Evolutionary conservation across 1,140 invertebrate genomes (phyloP).

Genomic region (Plectus sambesii): DNA sequence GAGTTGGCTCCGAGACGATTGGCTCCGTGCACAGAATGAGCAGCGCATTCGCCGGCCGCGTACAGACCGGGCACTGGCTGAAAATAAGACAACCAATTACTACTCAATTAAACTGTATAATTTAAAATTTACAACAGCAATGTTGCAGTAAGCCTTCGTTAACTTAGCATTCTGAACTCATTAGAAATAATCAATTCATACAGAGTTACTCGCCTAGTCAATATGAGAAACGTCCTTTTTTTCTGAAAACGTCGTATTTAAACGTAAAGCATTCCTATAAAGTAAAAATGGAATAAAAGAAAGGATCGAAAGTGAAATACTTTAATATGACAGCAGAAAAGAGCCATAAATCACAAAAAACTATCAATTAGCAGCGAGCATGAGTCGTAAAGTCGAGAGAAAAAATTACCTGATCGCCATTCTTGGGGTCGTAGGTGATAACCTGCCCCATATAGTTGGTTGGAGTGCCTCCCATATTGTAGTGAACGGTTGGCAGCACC

Average conservation of each 20-base stretch:
- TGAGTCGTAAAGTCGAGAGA: too few relatives aligned
- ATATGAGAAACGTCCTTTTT: too few relatives aligned
- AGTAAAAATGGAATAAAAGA: too few relatives aligned
- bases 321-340: too few relatives aligned
- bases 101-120: too few relatives aligned
- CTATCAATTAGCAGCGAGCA: too few relatives aligned
- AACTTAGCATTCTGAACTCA: background rate
- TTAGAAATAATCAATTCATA: background rate
- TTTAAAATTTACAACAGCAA: background rate
- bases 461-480: constrained; percentile 95
- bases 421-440: too few relatives aligned
- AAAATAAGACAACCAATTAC: too few relatives aligned
- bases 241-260: background rate
- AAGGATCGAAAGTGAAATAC: too few relatives aligned
- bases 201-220: too few relatives aligned
- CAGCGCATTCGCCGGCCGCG: constrained; percentile 59
- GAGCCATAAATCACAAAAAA: too few relatives aligned
- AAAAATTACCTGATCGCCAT: too few relatives aligned
- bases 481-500: constrained; percentile 87
- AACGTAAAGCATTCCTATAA: constrained; percentile 7
- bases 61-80: constrained; percentile 59
- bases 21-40: constrained; percentile 85
- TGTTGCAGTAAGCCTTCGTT: background rate
- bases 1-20: constrained; percentile 96
- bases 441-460: constrained; percentile 89